phyloP scores from a whole-genome alignment of 2,113 vertebrate genomes.

The Xenopus tropicalis region UCB_Xtro_10.0 CM004445.2:9951501-9952000 shows the following conservation, averaged over 20 bases:
- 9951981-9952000: conserved; percentile 85
- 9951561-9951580: too few relatives aligned
- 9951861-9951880: conserved; percentile 99
- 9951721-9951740: conserved; percentile 97
- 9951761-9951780: conserved; percentile 95
- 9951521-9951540: too few relatives aligned
- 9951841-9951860: conserved; percentile 98
- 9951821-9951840: conserved; percentile 99
- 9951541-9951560: too few relatives aligned
- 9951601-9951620: too few relatives aligned
- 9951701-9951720: conserved; percentile 85
- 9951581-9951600: too few relatives aligned
- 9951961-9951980: neutral
- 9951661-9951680: too few relatives aligned
- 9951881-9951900: conserved; percentile 88
- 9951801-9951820: conserved; percentile 96
- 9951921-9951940: neutral
- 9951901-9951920: too few relatives aligned
- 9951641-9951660: too few relatives aligned
- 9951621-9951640: too few relatives aligned
- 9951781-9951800: conserved; percentile 97
- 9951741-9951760: conserved; percentile 96
- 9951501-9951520: too few relatives aligned
- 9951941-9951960: neutral
- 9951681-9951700: neutral